A percentile compares a stretch with the other conserved stretches of the same genome.
Evolutionary conservation across 2,113 vertebrate genomes (phyloP).

Genomic region (Melanotaenia duboulayi): DNA sequence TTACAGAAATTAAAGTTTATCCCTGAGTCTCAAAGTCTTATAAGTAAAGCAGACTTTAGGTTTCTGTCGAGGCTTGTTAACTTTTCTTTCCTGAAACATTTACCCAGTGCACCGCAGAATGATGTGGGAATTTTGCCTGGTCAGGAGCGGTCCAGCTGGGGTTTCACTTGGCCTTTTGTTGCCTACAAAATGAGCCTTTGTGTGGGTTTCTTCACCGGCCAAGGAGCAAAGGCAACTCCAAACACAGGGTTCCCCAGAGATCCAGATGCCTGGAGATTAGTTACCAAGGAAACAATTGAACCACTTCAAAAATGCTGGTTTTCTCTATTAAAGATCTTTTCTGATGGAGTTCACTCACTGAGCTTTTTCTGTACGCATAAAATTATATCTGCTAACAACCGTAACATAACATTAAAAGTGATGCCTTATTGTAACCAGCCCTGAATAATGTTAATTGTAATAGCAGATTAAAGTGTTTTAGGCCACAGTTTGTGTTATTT

Average conservation of each 20-base stretch:
- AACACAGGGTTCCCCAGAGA: conserved; percentile 80
- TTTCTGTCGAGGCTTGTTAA: conserved; percentile 15
- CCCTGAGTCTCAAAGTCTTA: conserved; percentile 1
- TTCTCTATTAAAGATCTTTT: conserved; percentile 48
- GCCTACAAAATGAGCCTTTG: conserved; percentile 84
- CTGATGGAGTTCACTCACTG: conserved; percentile 27
- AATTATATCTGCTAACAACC: neutral
- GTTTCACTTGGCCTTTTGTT: conserved; percentile 85
- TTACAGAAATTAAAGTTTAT: neutral
- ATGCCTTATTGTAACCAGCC: neutral
- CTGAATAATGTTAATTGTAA: neutral
- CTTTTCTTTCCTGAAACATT: conserved; percentile 31
- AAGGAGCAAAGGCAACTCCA: conserved; percentile 79
- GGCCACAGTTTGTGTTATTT: neutral
- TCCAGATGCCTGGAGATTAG: conserved; percentile 85
- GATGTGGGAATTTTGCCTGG: conserved; percentile 78
- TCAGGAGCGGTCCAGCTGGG: conserved; percentile 79
- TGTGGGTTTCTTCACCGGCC: conserved; percentile 75
- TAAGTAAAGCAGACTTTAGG: neutral
- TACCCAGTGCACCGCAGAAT: conserved; percentile 47
- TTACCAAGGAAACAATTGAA: conserved; percentile 83
- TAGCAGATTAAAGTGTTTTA: neutral
- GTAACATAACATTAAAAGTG: neutral
- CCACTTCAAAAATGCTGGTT: conserved; percentile 71
- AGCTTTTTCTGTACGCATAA: conserved; percentile 32